These are phyloP conservation scores for Furnarius figulus DNA, from an alignment of 2,113 vertebrate species.

Conservation along the genomic window DNA sequence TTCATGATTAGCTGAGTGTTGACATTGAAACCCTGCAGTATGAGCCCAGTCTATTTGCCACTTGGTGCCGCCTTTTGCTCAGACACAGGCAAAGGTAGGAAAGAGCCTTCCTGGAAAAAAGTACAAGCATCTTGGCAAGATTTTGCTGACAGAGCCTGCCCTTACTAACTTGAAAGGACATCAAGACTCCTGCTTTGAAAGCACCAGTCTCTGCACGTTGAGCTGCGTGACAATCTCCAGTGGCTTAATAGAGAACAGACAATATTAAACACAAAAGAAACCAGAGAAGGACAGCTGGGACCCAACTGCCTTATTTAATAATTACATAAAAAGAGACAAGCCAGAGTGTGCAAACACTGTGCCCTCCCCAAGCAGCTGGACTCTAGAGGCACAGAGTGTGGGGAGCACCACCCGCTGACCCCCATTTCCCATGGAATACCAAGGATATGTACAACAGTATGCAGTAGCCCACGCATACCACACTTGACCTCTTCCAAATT, in stretches of 20 bases:
- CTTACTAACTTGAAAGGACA: not conserved
- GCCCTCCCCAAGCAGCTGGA: not conserved
- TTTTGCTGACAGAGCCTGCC: constrained; percentile 9
- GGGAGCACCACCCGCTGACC: not conserved
- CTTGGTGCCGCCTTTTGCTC: not conserved
- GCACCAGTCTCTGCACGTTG: not conserved
- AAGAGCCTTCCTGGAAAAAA: not conserved
- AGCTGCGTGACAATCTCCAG: not conserved
- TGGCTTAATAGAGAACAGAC: not conserved
- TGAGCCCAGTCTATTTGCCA: not conserved
- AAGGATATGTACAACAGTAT: not conserved
- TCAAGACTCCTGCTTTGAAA: not conserved
- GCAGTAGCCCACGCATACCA: not conserved
- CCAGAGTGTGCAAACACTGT: not conserved
- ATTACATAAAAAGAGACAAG: not conserved
- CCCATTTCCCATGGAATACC: not conserved
- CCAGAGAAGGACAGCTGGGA: not conserved
- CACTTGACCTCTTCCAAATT: not conserved
- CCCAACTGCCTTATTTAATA: not conserved
- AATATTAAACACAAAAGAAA: not conserved
- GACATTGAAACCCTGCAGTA: not conserved
- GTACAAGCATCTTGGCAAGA: not conserved
- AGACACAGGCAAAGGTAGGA: not conserved
- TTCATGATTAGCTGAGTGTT: not conserved
- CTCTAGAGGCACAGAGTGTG: not conserved